Percentiles rank a stretch among this genome's conserved stretches.
Conservation (phyloP, 2,888 invertebrate genomes). For the Plusia festucae region DNA sequence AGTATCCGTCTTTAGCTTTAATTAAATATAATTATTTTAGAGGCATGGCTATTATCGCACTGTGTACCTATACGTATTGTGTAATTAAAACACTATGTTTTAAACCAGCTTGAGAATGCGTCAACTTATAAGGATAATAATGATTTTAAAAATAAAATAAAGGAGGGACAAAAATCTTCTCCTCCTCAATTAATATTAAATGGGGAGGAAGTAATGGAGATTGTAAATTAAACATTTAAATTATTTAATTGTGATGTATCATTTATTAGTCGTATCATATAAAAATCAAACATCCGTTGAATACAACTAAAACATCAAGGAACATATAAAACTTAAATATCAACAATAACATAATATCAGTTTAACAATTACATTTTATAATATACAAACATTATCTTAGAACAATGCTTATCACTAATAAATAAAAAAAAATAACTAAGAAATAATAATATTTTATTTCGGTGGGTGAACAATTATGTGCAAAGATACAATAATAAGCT, state of each 20-base stretch:
- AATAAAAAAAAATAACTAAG: slow-evolving; percentile 32
- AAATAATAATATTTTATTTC: slow-evolving; percentile 16
- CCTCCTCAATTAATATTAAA: background rate
- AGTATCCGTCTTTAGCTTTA: too few species aligned
- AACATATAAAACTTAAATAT: slow-evolving; percentile 66
- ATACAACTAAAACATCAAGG: slow-evolving; percentile 63
- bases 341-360: slow-evolving; percentile 68
- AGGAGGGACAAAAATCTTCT: too few species aligned
- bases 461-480: slow-evolving; percentile 47
- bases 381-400: slow-evolving; percentile 50
- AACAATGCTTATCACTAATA: too few species aligned
- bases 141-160: too few species aligned
- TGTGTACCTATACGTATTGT: too few species aligned
- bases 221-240: background rate
- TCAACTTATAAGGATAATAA: too few species aligned
- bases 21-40: background rate
- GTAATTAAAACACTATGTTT: too few species aligned
- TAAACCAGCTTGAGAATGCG: too few species aligned
- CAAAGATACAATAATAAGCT: background rate
- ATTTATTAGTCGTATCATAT: slow-evolving; percentile 58
- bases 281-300: slow-evolving; percentile 53
- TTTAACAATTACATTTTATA: slow-evolving; percentile 63
- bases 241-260: slow-evolving; percentile 36
- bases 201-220: background rate
- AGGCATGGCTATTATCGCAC: too few species aligned